These are phyloP conservation scores for Kuschelorhynchus macadamiae DNA, from an alignment of 2,888 invertebrate species.

Conservation along the genomic window DNA sequence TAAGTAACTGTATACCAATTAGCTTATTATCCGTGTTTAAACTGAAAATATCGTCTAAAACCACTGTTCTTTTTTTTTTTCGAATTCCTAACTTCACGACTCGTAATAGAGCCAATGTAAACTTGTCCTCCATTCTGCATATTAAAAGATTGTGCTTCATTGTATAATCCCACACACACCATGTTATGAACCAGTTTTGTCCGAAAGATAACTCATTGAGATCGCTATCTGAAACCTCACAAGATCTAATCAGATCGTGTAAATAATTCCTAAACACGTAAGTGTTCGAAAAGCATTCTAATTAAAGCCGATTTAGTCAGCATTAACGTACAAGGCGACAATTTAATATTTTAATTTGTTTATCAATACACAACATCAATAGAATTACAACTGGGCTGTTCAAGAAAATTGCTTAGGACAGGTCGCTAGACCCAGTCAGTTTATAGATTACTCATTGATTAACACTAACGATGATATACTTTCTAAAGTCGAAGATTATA, in stretches of 20 bases:
- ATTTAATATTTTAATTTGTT: constrained; percentile 49
- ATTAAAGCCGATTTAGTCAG: constrained; percentile 39
- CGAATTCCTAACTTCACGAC: too few relatives aligned
- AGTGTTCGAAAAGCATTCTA: constrained; percentile 37
- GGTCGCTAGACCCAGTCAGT: constrained; percentile 18
- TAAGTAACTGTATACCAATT: too few relatives aligned
- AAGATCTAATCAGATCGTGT: constrained; percentile 37
- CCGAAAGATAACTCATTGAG: constrained; percentile 29
- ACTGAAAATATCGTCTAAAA: too few relatives aligned
- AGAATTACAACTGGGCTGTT: constrained; percentile 34
- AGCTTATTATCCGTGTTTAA: too few relatives aligned
- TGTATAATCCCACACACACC: constrained; percentile 24
- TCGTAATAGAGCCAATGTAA: too few relatives aligned
- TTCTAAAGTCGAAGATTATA: constrained; percentile 9
- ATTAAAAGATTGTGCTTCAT: constrained; percentile 17
- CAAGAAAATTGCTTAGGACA: constrained; percentile 29
- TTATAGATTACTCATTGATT: constrained; percentile 19
- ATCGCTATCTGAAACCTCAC: constrained; percentile 31
- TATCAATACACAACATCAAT: constrained; percentile 41
- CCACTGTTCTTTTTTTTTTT: too few relatives aligned
- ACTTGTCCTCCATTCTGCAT: too few relatives aligned
- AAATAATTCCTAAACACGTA: constrained; percentile 39
- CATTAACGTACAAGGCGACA: constrained; percentile 44
- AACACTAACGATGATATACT: neutral
- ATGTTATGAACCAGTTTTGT: constrained; percentile 33